These are phyloP conservation scores for Gymnorhina tibicen DNA, from an alignment of 2,113 vertebrate genomes.

Conservation along the genomic window DNA sequence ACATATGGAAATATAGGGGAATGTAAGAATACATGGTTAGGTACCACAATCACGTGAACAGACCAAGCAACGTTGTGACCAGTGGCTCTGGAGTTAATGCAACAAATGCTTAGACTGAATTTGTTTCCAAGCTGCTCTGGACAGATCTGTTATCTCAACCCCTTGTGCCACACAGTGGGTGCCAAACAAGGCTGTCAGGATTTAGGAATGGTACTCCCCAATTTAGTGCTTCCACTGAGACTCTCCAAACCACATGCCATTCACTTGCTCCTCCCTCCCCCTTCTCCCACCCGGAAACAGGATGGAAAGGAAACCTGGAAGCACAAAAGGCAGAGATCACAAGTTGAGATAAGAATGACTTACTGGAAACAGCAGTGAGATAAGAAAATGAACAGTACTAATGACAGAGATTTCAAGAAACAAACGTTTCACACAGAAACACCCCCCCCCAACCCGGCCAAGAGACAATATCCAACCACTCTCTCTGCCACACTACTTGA, in stretches of 20 bases:
- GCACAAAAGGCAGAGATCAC: background rate
- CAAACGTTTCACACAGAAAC: background rate
- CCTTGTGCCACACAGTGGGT: background rate
- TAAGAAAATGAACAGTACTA: background rate
- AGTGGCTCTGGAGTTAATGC: background rate
- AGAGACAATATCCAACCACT: background rate
- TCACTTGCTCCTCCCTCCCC: background rate
- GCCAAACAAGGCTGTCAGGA: background rate
- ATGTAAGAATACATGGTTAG: background rate
- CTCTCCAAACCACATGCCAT: background rate
- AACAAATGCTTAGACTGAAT: background rate
- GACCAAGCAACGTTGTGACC: background rate
- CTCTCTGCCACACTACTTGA: background rate
- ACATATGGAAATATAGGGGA: background rate
- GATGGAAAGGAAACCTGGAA: background rate
- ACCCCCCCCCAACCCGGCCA: no score
- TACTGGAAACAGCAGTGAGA: background rate
- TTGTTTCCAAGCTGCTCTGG: background rate
- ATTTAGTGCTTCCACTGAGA: background rate
- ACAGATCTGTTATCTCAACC: background rate
- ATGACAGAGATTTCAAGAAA: background rate
- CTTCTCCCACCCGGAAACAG: rapidly evolving
- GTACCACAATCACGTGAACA: background rate
- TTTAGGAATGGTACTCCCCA: background rate
- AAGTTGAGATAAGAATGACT: background rate